Evolutionary conservation across 1,140 invertebrate genomes (phyloP), one percentile per base, ranked within the genome.

Genomic region (Drosophila navojoa): DNA sequence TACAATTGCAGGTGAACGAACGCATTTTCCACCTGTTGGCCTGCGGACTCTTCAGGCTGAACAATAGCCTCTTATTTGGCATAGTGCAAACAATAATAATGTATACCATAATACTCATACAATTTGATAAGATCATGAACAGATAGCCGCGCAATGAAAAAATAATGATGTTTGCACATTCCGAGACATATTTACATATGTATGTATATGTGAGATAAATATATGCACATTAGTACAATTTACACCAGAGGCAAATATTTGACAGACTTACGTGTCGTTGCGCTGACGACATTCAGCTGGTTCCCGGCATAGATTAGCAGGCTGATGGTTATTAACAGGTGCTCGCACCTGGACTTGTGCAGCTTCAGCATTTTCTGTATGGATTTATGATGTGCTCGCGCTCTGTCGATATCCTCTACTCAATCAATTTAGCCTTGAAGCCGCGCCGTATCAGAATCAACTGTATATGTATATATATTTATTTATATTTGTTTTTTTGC

Each of bases 391-490:
- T 71, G 38, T 29, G 61, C n/a, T 47, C 57, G 11, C 32, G 22
- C 16, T 13, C 42, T 19, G 22, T 2, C 10, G 27, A 16, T n/a
- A n/a, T 25, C 13, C 42, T 15, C 19, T 66, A 6, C 72, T 79
- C 27, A 54, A 89, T 89, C 79, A 72, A 82, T 89, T 73, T 87
- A 76, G 81, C 82, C 82, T 87, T 87, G 82, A 15, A 60, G 49
- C 49, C 57, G 9, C 42, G 42, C 42, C 57, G 57, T 59, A 35
- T 22, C 29, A 7, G 45, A 52, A 19, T 60, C 50, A 38, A 11
- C 40, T 44, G 9, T 55, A 49, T 32, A 10, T 32, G 10, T 9
- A 2, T 32, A 32, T 32, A 32, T 32, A 32, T 32, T 1, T 32
- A 9, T 32, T 9, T 44, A 13, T 55, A 40, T 29, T 5, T 27